These are phyloP conservation scores for Microdon myrmicae DNA, from an alignment of 2,888 invertebrate genomes.

Conservation along the genomic window DNA sequence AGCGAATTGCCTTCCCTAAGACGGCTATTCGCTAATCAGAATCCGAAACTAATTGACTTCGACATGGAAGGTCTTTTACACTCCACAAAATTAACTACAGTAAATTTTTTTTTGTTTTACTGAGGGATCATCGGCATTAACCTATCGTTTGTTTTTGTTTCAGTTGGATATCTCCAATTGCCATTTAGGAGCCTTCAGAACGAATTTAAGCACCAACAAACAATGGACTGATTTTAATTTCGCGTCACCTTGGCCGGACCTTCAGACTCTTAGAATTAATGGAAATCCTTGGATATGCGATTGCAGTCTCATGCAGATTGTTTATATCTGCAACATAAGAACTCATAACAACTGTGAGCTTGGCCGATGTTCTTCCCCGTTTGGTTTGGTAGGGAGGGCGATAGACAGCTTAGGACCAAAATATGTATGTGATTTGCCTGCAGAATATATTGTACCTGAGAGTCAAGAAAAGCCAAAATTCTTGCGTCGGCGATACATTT, in stretches of 20 bases:
- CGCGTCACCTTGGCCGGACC: conserved; percentile 61
- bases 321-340: conserved; percentile 59
- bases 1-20: conserved; percentile 65
- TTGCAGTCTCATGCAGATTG: conserved; percentile 66
- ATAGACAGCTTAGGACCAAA: conserved; percentile 60
- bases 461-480: conserved; percentile 64
- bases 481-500: conserved; percentile 62
- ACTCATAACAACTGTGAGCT: conserved; percentile 50
- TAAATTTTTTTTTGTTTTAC: conserved; percentile 46
- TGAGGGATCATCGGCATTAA: background rate
- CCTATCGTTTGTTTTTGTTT: conserved; percentile 28
- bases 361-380: conserved; percentile 63
- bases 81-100: conserved; percentile 58
- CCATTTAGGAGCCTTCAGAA: conserved; percentile 68
- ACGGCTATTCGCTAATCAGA: conserved; percentile 69
- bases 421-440: conserved; percentile 59
- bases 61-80: conserved; percentile 69
- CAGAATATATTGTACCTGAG: conserved; percentile 59
- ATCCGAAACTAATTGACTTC: conserved; percentile 69
- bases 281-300: conserved; percentile 76
- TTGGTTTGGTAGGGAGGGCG: conserved; percentile 59
- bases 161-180: conserved; percentile 75
- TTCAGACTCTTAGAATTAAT: conserved; percentile 70
- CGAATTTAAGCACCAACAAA: too few species aligned
- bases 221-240: too few species aligned